These are phyloP conservation scores for Camponotus vicinus DNA, from an alignment of 1,140 invertebrate genomes.

Conservation along the genomic window DNA sequence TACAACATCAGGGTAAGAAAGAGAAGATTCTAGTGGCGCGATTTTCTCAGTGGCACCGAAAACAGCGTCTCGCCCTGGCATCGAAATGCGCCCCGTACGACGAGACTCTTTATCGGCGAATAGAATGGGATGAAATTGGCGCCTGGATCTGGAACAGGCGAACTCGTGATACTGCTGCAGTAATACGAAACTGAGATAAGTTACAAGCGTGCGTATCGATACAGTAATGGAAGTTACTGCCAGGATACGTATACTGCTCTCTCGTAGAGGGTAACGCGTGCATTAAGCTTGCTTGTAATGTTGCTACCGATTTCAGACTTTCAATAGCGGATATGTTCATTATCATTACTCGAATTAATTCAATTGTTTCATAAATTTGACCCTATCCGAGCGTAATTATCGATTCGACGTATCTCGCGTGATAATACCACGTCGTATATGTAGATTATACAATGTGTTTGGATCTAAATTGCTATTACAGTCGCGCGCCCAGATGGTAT, in stretches of 20 bases:
- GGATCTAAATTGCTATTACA: slow-evolving; percentile 22
- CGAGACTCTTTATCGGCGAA: slow-evolving; percentile 43
- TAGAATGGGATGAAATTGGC: slow-evolving; percentile 44
- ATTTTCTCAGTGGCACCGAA: slow-evolving; percentile 21
- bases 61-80: slow-evolving; percentile 3
- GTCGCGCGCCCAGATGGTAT: slow-evolving; percentile 11
- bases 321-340: neutral
- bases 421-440: slow-evolving; percentile 19
- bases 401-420: neutral
- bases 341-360: neutral
- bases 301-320: neutral
- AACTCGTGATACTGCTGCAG: slow-evolving; percentile 1
- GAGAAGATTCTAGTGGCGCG: slow-evolving; percentile 6
- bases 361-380: neutral
- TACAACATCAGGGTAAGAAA: neutral
- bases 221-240: neutral
- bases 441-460: slow-evolving; percentile 13
- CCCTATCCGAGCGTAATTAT: neutral
- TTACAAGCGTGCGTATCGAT: slow-evolving; percentile 38
- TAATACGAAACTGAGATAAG: slow-evolving; percentile 36
- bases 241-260: neutral
- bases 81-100: neutral
- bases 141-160: slow-evolving; percentile 26
- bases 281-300: neutral
- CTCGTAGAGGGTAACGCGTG: neutral